Percentiles rank a stretch among this genome's conserved stretches.
These are phyloP conservation scores for Anastrepha obliqua DNA, from an alignment of 1,140 invertebrate genomes.

Conservation along the genomic window DNA sequence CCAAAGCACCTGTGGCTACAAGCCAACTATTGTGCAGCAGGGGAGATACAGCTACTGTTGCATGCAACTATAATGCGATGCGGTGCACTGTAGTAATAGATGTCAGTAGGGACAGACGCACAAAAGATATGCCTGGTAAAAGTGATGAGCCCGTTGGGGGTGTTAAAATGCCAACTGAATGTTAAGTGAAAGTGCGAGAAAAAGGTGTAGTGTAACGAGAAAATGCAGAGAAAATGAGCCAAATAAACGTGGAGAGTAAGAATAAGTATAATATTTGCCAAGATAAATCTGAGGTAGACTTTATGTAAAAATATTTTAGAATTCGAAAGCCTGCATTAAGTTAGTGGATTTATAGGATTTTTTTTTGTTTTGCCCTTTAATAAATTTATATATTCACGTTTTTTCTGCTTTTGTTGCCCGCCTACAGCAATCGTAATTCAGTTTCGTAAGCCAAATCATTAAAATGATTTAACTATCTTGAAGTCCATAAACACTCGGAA, in stretches of 20 bases:
- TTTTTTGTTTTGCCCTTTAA: too few species aligned
- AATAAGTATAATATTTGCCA: too few species aligned
- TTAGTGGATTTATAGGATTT: too few species aligned
- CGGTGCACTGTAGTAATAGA: not conserved
- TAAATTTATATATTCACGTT: not conserved
- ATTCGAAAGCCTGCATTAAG: too few species aligned
- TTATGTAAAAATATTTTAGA: too few species aligned
- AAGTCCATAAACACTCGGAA: not conserved
- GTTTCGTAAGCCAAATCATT: not conserved
- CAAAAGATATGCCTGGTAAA: not conserved
- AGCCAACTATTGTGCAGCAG: not conserved
- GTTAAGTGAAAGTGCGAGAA: not conserved
- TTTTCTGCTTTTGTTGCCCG: not conserved
- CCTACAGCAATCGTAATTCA: not conserved
- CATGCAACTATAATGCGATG: not conserved
- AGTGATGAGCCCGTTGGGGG: conserved; percentile 4
- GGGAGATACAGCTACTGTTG: not conserved
- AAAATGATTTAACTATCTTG: conserved; percentile 10
- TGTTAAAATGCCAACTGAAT: conserved; percentile 26
- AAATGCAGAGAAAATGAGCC: too few species aligned
- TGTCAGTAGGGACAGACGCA: not conserved
- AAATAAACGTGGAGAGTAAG: too few species aligned
- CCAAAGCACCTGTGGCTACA: conserved; percentile 37
- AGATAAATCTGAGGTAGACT: too few species aligned
- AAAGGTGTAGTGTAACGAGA: too few species aligned